phyloP scores from a whole-genome alignment of 2,888 invertebrate genomes.

The Lasioglossum leucozonium region DNA sequence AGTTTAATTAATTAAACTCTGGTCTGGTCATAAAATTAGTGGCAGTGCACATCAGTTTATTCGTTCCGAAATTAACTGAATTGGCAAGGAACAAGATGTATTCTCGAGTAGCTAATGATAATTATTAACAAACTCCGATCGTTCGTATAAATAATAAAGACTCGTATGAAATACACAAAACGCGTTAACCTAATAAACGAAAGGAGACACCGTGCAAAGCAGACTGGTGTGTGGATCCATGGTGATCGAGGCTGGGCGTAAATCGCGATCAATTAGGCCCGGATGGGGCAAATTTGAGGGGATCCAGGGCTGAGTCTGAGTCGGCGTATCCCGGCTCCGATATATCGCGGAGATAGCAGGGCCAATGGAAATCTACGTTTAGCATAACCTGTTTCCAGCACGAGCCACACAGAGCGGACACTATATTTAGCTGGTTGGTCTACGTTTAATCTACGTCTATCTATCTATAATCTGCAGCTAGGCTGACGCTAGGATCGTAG shows the following conservation, averaged over 20 bases:
- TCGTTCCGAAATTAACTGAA: too few relatives aligned
- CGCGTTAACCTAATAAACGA: not conserved
- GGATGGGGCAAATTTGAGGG: slow-evolving; percentile 11
- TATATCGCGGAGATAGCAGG: not conserved
- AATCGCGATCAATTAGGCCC: slow-evolving; percentile 19
- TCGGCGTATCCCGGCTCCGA: not conserved
- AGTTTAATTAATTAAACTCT: too few relatives aligned
- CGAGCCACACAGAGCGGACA: not conserved
- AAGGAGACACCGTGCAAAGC: too few relatives aligned
- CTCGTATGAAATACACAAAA: not conserved
- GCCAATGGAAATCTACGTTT: slow-evolving; percentile 12
- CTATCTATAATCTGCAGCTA: slow-evolving; percentile 6
- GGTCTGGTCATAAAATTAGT: too few relatives aligned
- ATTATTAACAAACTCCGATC: not conserved
- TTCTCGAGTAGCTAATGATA: not conserved
- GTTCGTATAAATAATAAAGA: too few relatives aligned
- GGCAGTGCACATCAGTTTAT: too few relatives aligned
- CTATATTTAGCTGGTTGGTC: slow-evolving; percentile 16
- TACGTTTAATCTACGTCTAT: slow-evolving; percentile 6
- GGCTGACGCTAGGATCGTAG: not conserved
- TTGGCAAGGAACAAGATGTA: too few relatives aligned
- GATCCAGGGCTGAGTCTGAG: slow-evolving; percentile 7
- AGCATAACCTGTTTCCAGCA: slow-evolving; percentile 18
- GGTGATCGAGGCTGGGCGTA: slow-evolving; percentile 11
- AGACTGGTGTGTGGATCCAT: not conserved